These are phyloP conservation scores for Menidia menidia DNA, from an alignment of 2,797 vertebrate species.

Conservation along the genomic window DNA sequence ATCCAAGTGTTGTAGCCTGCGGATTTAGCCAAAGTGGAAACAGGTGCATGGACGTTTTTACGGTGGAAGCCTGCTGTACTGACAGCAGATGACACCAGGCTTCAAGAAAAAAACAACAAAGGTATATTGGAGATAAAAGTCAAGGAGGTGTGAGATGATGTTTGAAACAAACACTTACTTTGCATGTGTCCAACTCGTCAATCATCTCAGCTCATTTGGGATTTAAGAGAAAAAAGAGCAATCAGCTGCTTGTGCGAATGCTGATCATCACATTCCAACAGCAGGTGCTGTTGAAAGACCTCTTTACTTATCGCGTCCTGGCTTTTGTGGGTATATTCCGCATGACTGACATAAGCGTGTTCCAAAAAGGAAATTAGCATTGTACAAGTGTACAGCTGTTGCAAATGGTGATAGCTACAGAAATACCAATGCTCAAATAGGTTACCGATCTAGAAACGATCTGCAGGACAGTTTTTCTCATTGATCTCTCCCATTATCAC, in stretches of 20 bases:
- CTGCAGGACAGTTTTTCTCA: slow-evolving; percentile 19
- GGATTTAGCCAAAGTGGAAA: slow-evolving; percentile 55
- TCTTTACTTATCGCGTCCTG: slow-evolving; percentile 51
- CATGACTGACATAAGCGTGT: slow-evolving; percentile 50
- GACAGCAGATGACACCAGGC: slow-evolving; percentile 12
- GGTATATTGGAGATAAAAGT: slow-evolving; percentile 38
- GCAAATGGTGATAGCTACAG: slow-evolving; percentile 29
- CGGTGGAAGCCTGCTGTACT: slow-evolving; percentile 16
- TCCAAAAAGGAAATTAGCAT: slow-evolving; percentile 63
- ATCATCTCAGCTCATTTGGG: slow-evolving; percentile 61
- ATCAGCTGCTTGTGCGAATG: slow-evolving; percentile 62
- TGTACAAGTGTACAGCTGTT: slow-evolving; percentile 65
- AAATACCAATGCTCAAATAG: slow-evolving; percentile 43
- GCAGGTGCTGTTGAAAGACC: slow-evolving; percentile 74
- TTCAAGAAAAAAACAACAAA: slow-evolving; percentile 48
- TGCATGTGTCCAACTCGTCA: slow-evolving; percentile 64
- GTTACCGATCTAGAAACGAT: slow-evolving; percentile 16
- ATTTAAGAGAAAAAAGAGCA: slow-evolving; percentile 48
- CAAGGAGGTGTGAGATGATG: slow-evolving; percentile 47
- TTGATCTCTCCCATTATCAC: slow-evolving; percentile 55
- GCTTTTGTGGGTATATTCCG: slow-evolving; percentile 55
- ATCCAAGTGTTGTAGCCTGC: slow-evolving; percentile 64
- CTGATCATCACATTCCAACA: slow-evolving; percentile 67
- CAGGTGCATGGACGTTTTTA: slow-evolving; percentile 72
- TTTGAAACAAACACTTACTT: slow-evolving; percentile 60